Evolutionary conservation across 2,797 vertebrate genomes (phyloP).

Genomic region (Rhabdophis nuchalis): DNA sequence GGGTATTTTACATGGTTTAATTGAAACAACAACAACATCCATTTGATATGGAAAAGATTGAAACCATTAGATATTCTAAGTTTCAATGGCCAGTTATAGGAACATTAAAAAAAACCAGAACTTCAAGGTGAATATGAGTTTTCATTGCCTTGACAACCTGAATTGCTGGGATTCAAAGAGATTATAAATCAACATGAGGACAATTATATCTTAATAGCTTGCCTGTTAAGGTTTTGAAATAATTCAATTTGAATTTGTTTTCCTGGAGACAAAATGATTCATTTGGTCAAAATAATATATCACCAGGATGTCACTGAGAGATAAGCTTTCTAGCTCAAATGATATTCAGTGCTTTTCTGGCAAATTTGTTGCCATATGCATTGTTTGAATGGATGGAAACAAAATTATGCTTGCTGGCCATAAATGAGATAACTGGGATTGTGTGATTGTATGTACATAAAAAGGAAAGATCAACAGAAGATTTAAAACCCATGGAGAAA

Average conservation of each 20-base stretch:
- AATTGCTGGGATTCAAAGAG: neutral
- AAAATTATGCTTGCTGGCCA: neutral
- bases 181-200: neutral
- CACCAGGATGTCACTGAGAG: neutral
- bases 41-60: neutral
- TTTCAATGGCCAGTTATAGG: neutral
- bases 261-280: neutral
- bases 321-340: neutral
- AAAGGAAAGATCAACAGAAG: neutral
- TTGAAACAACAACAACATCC: neutral
- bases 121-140: neutral
- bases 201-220: slow-evolving; percentile 17
- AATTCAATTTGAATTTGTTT: neutral
- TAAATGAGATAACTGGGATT: neutral
- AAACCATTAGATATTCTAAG: neutral
- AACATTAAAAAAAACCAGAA: neutral
- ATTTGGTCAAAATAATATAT: neutral
- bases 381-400: neutral
- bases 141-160: slow-evolving; percentile 15
- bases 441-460: neutral
- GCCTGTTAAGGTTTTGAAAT: neutral
- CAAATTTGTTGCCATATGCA: neutral
- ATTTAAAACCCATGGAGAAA: neutral
- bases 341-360: neutral
- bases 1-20: neutral